phyloP scores from a whole-genome alignment of 2,797 vertebrate species.

The Hozukius guyotensis region DNA sequence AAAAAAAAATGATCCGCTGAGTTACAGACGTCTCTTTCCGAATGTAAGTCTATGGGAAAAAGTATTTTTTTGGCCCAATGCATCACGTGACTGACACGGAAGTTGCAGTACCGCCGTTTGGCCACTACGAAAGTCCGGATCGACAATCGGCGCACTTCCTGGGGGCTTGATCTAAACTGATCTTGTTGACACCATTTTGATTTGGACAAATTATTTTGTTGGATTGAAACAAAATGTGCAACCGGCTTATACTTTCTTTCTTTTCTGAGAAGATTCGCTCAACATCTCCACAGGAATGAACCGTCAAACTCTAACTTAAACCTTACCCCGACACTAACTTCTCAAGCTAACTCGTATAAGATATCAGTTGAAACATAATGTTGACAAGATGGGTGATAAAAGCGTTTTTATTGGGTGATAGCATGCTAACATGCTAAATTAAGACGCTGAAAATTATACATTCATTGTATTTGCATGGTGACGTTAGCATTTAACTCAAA shows the following conservation, averaged over 20 bases:
- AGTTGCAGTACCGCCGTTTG: no score
- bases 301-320: no score
- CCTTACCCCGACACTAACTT: fast-evolving
- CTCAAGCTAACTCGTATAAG: neutral
- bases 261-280: neutral
- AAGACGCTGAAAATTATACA: neutral
- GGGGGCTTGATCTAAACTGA: no score
- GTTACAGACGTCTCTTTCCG: no score
- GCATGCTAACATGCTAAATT: neutral
- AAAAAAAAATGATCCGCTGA: no score
- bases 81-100: no score
- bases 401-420: neutral
- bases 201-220: neutral
- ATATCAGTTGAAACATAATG: no score
- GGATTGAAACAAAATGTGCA: neutral
- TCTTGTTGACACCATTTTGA: neutral
- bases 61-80: no score
- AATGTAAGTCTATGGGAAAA: no score
- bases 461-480: neutral
- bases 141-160: no score
- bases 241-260: neutral
- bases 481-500: neutral
- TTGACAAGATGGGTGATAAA: neutral
- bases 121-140: no score
- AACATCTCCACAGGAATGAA: no score